Base-by-base conservation (phyloP, 2,113 vertebrate species). In the Cervus canadensis region DNA sequence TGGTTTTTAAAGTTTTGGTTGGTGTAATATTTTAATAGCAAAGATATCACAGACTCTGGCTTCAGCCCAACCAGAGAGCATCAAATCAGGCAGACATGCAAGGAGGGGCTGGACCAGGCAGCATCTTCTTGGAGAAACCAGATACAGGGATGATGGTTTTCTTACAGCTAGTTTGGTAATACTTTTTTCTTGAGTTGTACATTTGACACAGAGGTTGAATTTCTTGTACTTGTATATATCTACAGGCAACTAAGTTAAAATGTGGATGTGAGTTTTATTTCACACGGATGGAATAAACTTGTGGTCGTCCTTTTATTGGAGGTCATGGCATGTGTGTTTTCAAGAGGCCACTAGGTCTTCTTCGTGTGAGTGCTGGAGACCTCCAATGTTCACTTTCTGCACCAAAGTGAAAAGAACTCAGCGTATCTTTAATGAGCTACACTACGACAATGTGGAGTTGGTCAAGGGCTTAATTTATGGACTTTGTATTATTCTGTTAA, bases 191-290 rank as follows among this genome's bases (percentile, higher is more conserved):
- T 98, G 92, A 97, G 97, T 97, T 98, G 98, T 99, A 98, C 96
- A 97, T 98, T 98, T 98, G 98, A 98, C 98, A 98, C 97, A 96
- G 97, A 96, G 97, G 97, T 98, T 87, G 93, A 98, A 93, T 98
- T 98, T 98, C 98, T 99, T 97, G 83, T 98, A 94, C 97, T 98
- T 99, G 98, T 99, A 98, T 99, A 99, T 99, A 98, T 94, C 78
- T 83, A 88, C 91, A 98, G 93, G 98, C 48, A 6, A 71, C 56
- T 98, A 98, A 97, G 98, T 98, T 98, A 97, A 97, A 30, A 93
- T 96, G 98, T 98, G 97, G 98, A 98, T 97, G 98, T 98, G 98
- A 98, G 98, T 98, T 98, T 97, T 98, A 98, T 98, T 99, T 99
- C 98, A 98, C 96, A 97, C 92, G 84, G 94, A 88, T 96, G 96